Conservation (phyloP, 2,797 vertebrate species). For the Mus minutoides region DNA sequence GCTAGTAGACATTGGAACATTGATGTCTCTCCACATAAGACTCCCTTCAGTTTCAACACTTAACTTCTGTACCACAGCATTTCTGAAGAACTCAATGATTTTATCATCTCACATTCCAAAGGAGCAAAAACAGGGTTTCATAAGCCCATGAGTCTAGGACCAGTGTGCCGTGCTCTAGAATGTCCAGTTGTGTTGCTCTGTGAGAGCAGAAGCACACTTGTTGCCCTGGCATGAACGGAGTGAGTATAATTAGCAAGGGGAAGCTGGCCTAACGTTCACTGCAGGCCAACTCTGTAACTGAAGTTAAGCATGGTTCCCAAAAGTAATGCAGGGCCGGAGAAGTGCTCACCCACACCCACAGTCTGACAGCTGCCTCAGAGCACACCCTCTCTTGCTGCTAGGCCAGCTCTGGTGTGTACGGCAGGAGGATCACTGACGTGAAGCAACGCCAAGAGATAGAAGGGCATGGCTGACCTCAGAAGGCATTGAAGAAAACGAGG, state of each 20-base stretch:
- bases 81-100: conserved; percentile 23
- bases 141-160: background rate
- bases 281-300: background rate
- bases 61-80: background rate
- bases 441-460: background rate
- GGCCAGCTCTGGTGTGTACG: background rate
- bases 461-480: background rate
- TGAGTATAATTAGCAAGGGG: background rate
- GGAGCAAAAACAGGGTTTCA: background rate
- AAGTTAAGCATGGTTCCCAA: background rate
- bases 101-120: background rate
- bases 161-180: background rate
- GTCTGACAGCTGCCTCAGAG: conserved; percentile 20
- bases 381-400: background rate
- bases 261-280: background rate
- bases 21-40: background rate
- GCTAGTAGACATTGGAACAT: background rate
- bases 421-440: background rate
- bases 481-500: background rate
- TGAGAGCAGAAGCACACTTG: background rate
- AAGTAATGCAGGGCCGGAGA: background rate
- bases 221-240: background rate
- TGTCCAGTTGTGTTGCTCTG: background rate
- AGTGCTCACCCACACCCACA: background rate
- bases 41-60: background rate